Conservation (phyloP, 2,113 vertebrate genomes). For the Pseudonaja textilis region DNA sequence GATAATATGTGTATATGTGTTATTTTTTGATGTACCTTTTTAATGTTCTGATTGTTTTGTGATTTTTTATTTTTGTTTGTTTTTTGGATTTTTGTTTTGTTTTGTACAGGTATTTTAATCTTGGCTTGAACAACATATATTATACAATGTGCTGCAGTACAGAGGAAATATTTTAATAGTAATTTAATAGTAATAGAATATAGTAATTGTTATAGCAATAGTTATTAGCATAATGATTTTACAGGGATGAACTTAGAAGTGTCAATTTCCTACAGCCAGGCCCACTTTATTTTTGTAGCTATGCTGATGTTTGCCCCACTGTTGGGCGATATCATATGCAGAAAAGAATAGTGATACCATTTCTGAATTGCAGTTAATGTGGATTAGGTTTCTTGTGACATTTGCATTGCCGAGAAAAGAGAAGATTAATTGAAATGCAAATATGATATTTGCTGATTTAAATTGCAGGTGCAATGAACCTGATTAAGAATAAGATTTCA, state of each 20-base stretch:
- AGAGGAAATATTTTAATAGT: background rate
- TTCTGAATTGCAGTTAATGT: background rate
- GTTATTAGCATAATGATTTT: background rate
- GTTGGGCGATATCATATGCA: background rate
- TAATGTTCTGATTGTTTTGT: background rate
- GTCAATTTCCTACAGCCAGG: background rate
- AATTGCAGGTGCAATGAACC: background rate
- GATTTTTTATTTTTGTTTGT: no score
- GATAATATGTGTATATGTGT: background rate
- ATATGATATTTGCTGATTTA: background rate
- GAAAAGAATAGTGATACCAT: background rate
- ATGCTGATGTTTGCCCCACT: background rate
- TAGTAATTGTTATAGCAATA: background rate
- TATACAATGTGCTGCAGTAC: background rate
- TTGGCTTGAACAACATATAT: no score
- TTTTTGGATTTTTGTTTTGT: no score
- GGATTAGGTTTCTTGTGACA: background rate
- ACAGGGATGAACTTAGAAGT: background rate
- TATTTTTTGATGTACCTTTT: background rate
- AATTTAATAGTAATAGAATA: background rate
- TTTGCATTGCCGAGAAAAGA: background rate
- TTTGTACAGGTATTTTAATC: no score
- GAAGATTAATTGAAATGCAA: background rate
- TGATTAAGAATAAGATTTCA: background rate
- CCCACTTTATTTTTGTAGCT: background rate